A percentile compares a stretch with the other conserved stretches of the same genome.
Evolutionary conservation across 2,888 invertebrate species (phyloP).

Genomic region (Willowsia nigromaculata): DNA sequence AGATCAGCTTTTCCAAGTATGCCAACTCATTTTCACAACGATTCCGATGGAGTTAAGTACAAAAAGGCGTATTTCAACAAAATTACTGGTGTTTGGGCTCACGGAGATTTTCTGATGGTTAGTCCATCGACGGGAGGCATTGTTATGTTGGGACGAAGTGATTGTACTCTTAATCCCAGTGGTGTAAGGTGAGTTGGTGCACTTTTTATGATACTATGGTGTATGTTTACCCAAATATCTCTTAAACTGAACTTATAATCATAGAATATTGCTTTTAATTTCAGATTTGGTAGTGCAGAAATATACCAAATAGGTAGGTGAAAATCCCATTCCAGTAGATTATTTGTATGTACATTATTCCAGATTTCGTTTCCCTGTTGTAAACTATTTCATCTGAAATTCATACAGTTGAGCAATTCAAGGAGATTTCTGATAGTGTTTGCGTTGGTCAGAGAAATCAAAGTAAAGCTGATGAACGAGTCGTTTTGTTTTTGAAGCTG

Average conservation of each 20-base stretch:
- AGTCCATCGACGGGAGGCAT: conserved; percentile 82
- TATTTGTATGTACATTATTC: too few relatives aligned
- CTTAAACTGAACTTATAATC: too few relatives aligned
- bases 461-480: conserved; percentile 82
- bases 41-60: conserved; percentile 81
- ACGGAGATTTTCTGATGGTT: conserved; percentile 83
- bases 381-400: too few relatives aligned
- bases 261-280: not conserved
- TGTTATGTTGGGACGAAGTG: conserved; percentile 83
- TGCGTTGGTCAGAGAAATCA: conserved; percentile 82
- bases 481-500: conserved; percentile 83
- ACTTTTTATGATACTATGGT: too few relatives aligned
- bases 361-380: too few relatives aligned
- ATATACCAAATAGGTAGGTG: conserved; percentile 83
- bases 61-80: conserved; percentile 82
- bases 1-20: conserved; percentile 83
- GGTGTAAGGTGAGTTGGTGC: conserved; percentile 82
- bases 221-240: too few relatives aligned
- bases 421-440: conserved; percentile 82
- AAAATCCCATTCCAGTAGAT: too few relatives aligned
- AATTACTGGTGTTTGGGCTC: conserved; percentile 82
- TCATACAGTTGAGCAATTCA: conserved; percentile 82
- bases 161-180: conserved; percentile 83
- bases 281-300: conserved; percentile 83
- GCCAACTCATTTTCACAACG: conserved; percentile 83